These are phyloP conservation scores for Syngnathus floridae DNA, from an alignment of 2,113 vertebrate species.

Conservation along the genomic window DNA sequence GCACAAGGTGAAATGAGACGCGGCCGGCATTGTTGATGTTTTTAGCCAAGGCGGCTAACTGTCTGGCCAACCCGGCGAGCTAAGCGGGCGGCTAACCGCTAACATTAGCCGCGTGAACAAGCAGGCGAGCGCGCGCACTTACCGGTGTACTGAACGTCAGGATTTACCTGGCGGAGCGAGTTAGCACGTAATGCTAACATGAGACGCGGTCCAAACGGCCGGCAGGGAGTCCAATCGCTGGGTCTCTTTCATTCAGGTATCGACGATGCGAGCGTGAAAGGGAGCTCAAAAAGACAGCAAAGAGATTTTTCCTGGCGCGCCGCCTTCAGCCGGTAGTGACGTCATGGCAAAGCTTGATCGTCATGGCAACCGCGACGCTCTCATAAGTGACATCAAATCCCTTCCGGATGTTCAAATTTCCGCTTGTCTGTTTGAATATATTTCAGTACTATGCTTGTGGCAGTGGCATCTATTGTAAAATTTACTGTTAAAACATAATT, in stretches of 20 bases:
- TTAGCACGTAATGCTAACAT: constrained; percentile 3
- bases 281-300: background rate
- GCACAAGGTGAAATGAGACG: background rate
- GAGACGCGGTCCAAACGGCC: background rate
- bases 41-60: constrained; percentile 54
- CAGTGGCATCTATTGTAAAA: no score
- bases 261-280: constrained; percentile 16
- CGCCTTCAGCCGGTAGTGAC: constrained; percentile 54
- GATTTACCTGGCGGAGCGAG: constrained; percentile 28
- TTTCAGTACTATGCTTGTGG: no score
- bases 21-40: constrained; percentile 41
- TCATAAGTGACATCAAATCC: background rate
- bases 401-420: no score
- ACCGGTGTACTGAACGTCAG: background rate
- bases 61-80: constrained; percentile 22
- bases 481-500: no score
- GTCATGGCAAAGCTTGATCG: constrained; percentile 31
- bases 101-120: constrained; percentile 12
- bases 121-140: background rate
- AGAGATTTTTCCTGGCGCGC: constrained; percentile 24
- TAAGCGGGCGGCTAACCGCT: constrained; percentile 3
- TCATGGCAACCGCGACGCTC: constrained; percentile 26
- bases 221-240: constrained; percentile 28
- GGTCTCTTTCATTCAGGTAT: constrained; percentile 38
- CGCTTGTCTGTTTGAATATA: no score